These are phyloP conservation scores for Myotis planiceps DNA, from an alignment of 2,797 vertebrate species.

Conservation along the genomic window DNA sequence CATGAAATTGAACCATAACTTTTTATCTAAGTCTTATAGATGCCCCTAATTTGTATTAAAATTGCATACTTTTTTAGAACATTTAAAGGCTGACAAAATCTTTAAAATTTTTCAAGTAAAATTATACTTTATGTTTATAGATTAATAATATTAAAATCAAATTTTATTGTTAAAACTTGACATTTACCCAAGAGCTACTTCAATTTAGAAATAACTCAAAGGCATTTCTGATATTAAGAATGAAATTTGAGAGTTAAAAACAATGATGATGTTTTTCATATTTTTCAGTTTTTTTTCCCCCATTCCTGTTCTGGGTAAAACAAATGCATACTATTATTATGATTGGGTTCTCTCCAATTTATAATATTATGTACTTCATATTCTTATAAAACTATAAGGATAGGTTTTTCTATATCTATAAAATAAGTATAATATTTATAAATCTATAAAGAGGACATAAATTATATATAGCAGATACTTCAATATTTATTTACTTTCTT, in stretches of 20 bases:
- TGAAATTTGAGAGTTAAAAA: neutral
- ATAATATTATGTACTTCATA: neutral
- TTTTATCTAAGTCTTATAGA: neutral
- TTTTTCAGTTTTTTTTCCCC: neutral
- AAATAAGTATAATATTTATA: neutral
- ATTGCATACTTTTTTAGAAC: neutral
- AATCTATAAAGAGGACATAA: neutral
- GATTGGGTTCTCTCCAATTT: neutral
- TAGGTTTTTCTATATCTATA: neutral
- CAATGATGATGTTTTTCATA: neutral
- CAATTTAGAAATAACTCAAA: neutral
- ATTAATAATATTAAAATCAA: neutral
- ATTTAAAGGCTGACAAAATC: neutral
- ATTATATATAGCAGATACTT: neutral
- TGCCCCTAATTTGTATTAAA: neutral
- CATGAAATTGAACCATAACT: neutral
- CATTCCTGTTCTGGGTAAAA: neutral
- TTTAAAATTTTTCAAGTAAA: neutral
- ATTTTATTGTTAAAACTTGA: constrained; percentile 2
- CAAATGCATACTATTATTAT: neutral
- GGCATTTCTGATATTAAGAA: constrained; percentile 21
- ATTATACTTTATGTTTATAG: constrained; percentile 4
- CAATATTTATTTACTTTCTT: neutral
- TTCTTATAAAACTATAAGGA: neutral
- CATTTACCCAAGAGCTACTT: constrained; percentile 10